A percentile compares a stretch with the other conserved stretches of the same genome.
Evolutionary conservation across 2,797 vertebrate species (phyloP).

Genomic region (Acipenser oxyrinchus): DNA sequence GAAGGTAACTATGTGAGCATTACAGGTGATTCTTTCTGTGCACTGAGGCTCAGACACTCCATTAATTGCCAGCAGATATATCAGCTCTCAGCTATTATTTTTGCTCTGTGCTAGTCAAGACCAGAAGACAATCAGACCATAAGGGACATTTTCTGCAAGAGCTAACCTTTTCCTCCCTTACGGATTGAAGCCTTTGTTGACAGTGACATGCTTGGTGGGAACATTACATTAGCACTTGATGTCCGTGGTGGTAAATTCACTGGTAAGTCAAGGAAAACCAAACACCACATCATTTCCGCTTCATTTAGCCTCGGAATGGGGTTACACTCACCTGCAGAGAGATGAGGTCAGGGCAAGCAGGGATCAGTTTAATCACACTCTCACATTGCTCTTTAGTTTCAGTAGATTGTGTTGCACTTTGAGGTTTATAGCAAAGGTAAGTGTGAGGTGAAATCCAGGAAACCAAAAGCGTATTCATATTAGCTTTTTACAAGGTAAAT

Average conservation of each 20-base stretch:
- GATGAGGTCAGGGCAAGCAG: conserved; percentile 48
- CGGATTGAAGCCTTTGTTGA: conserved; percentile 54
- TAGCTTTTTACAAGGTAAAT: no score
- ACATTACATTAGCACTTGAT: conserved; percentile 83
- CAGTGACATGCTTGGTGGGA: conserved; percentile 71
- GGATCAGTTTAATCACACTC: conserved; percentile 62
- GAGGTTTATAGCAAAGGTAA: conserved; percentile 46
- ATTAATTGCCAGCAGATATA: conserved; percentile 60
- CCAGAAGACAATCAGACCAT: conserved; percentile 79
- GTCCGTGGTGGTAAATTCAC: conserved; percentile 59
- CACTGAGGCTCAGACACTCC: conserved; percentile 40
- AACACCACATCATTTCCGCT: conserved; percentile 81
- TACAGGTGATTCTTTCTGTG: conserved; percentile 38
- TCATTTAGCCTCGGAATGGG: conserved; percentile 69
- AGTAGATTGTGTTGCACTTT: conserved; percentile 41
- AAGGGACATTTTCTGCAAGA: conserved; percentile 87
- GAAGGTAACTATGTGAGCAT: conserved; percentile 38
- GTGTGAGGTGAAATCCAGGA: conserved; percentile 44
- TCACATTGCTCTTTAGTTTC: conserved; percentile 45
- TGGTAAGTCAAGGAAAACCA: conserved; percentile 73
- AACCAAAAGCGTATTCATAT: no score
- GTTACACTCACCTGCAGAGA: conserved; percentile 73
- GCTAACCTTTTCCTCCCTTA: conserved; percentile 74
- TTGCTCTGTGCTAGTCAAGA: conserved; percentile 62
- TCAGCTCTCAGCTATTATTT: conserved; percentile 64